phyloP scores from a whole-genome alignment of 2,797 vertebrate species.

The Pseudochirops cupreus region DNA sequence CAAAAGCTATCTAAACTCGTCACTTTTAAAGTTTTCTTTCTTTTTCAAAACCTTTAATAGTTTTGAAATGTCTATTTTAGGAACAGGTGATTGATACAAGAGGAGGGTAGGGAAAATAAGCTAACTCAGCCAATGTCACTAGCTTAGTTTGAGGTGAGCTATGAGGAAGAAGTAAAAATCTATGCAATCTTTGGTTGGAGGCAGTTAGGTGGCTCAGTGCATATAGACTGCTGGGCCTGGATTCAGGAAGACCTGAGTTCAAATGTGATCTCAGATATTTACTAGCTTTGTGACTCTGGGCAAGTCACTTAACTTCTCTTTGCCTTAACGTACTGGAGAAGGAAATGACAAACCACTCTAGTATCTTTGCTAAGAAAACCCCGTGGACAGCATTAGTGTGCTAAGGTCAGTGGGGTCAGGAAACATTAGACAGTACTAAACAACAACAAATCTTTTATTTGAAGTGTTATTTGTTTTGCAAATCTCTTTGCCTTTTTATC shows the following conservation, averaged over 20 bases:
- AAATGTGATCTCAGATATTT: neutral
- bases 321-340: neutral
- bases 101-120: neutral
- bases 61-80: constrained; percentile 19
- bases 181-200: neutral
- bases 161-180: neutral
- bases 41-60: constrained; percentile 12
- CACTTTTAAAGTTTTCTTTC: constrained; percentile 23
- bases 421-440: neutral
- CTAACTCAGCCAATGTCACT: neutral
- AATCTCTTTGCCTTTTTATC: neutral
- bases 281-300: neutral
- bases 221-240: neutral
- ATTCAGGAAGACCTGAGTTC: neutral
- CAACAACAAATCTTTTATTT: neutral
- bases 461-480: neutral
- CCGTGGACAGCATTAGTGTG: neutral
- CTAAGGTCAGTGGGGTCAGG: neutral
- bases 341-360: too few species aligned
- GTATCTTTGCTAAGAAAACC: neutral
- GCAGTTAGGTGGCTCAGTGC: neutral
- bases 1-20: neutral
- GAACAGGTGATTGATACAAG: constrained; percentile 20
- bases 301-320: neutral
- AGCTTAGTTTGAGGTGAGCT: neutral